phyloP scores from a whole-genome alignment of 2,888 invertebrate genomes.

The Trilocha varians region DNA sequence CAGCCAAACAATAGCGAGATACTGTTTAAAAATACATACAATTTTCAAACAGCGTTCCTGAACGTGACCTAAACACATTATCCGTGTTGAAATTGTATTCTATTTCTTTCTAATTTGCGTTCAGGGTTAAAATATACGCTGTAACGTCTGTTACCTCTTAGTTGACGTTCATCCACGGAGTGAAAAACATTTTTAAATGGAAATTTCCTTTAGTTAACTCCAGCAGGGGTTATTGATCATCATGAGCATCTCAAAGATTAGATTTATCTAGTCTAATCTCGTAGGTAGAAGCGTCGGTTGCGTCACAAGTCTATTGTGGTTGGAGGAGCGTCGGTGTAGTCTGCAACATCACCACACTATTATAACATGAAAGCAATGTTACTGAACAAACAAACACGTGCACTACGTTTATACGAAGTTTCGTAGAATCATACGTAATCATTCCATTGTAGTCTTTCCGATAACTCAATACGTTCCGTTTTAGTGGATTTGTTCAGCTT shows the following conservation, averaged over 20 bases:
- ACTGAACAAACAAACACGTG: slow-evolving; percentile 4
- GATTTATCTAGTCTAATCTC: slow-evolving; percentile 6
- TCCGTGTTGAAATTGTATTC: background rate
- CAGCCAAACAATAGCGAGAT: background rate
- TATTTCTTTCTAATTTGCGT: background rate
- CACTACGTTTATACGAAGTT: background rate
- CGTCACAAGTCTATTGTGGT: slow-evolving; percentile 26
- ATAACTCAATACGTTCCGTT: background rate
- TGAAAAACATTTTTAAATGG: too few relatives aligned
- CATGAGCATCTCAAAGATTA: background rate
- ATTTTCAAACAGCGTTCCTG: background rate
- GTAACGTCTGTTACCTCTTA: background rate
- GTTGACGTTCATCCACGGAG: too few relatives aligned
- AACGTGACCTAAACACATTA: background rate
- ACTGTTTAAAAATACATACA: background rate
- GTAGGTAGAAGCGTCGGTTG: slow-evolving; percentile 10
- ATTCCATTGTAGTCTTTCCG: background rate
- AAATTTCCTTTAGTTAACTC: too few relatives aligned
- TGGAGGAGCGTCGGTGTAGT: slow-evolving; percentile 16
- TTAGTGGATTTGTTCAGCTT: background rate
- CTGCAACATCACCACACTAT: slow-evolving; percentile 3
- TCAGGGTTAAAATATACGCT: background rate
- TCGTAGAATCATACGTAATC: background rate
- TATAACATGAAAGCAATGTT: slow-evolving; percentile 5
- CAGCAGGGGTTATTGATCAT: too few relatives aligned